A percentile compares a stretch with the other conserved stretches of the same genome.
Evolutionary conservation across 2,888 invertebrate species (phyloP).

Genomic region (Mayetiola destructor): DNA sequence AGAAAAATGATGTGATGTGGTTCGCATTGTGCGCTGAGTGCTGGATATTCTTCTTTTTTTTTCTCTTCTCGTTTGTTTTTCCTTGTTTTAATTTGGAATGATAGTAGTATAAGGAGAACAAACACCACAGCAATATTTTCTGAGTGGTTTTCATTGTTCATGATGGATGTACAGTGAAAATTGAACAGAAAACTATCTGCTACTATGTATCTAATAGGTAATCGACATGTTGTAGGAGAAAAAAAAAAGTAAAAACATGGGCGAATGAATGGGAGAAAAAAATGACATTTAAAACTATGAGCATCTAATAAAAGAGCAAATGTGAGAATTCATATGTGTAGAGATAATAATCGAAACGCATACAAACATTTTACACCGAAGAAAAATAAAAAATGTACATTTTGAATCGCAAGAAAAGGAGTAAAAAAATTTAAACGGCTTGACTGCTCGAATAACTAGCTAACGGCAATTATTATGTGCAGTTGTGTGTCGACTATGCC

Average conservation of each 20-base stretch:
- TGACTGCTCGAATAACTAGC: slow-evolving; percentile 22
- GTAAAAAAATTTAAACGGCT: slow-evolving; percentile 36
- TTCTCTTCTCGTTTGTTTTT: not conserved
- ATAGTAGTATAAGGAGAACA: not conserved
- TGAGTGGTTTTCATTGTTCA: no score
- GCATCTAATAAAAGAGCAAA: not conserved
- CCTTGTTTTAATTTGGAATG: not conserved
- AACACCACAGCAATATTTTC: no score
- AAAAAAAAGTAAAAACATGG: not conserved
- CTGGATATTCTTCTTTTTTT: not conserved
- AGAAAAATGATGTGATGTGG: no score
- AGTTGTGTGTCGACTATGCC: slow-evolving; percentile 1
- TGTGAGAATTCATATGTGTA: not conserved
- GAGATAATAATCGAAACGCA: not conserved
- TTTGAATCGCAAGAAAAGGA: slow-evolving; percentile 23
- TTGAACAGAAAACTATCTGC: no score
- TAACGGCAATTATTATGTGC: slow-evolving; percentile 12
- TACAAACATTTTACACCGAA: no score
- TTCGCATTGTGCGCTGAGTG: not conserved
- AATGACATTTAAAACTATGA: no score
- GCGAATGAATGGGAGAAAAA: not conserved
- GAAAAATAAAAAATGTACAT: no score
- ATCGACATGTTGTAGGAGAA: not conserved
- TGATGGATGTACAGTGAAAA: no score
- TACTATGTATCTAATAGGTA: not conserved